Evolutionary conservation across 2,113 vertebrate genomes (phyloP), one percentile per base, ranked within the genome.

Genomic region (Sinosuthora webbiana): DNA sequence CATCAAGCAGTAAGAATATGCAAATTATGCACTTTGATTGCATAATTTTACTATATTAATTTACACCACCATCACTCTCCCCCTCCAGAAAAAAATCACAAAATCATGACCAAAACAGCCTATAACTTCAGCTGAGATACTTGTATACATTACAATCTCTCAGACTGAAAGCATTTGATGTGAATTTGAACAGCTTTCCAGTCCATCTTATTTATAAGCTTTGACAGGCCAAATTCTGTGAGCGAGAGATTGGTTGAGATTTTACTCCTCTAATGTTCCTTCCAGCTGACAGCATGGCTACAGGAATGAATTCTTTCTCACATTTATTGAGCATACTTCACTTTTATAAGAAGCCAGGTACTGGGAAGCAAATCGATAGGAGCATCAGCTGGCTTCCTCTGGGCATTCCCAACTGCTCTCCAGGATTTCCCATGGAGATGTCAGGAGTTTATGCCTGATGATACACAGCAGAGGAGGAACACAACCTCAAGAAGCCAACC

Each of bases 271-370:
- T 63, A 47, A 71, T 13, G 17, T 23, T 91, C 57, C 31, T 87
- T 95, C 39, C 67, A 87, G 62, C 65, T 85, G 84, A 65, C 65
- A 87, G 55, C 31, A 41, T 2, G 17, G 53, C 41, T 75, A 52
- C 25, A n/a, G 0, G 0, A 79, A 91, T 31, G 4, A 76, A 91
- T 82, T 57, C n/a, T 73, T 39, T 70, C 50, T 69, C 80, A 68
- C 0, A 0, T 55, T 78, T 71, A n/a, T 44, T 0, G 0, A 69
- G 47, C 31, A 33, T 42, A 31, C 14, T 93, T 82, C 63, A 62
- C n/a, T 89, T 56, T 45, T 37, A 71, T n/a, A 65, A 94, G 23
- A 31, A 95, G 37, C 7, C 77, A 82, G 33, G 59, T 73, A 64
- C 2, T 28, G 45, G 39, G 39, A 91, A 75, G 63, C 47, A 91